Evolutionary conservation across 1,140 invertebrate species (phyloP).

Genomic region (Procambarus clarkii): DNA sequence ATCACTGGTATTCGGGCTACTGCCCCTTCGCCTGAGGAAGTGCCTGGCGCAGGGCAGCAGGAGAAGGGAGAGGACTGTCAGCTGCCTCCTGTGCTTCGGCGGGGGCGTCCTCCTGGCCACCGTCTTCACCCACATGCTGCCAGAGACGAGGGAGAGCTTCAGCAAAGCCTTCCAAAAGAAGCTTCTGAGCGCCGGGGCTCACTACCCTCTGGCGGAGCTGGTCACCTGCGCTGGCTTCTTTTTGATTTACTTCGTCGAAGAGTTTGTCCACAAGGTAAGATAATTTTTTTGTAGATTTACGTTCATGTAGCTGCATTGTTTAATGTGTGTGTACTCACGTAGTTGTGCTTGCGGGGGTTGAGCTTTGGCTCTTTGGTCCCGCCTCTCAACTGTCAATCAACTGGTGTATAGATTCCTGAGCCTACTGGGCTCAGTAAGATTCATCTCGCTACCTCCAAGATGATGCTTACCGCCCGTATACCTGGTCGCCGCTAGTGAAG

Average conservation of each 20-base stretch:
- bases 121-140: constrained; percentile 87
- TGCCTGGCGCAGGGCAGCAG: constrained; percentile 61
- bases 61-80: constrained; percentile 64
- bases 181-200: background rate
- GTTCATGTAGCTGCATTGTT: too few species aligned
- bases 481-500: too few species aligned
- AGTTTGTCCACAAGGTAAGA: constrained; percentile 77
- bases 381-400: too few species aligned
- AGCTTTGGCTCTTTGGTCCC: too few species aligned
- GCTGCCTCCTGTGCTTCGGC: constrained; percentile 85
- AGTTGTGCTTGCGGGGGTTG: too few species aligned
- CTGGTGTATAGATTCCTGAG: too few species aligned
- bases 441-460: too few species aligned
- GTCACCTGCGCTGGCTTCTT: constrained; percentile 87
- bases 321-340: too few species aligned
- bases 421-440: too few species aligned
- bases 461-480: too few species aligned
- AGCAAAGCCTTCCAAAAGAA: background rate
- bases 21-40: constrained; percentile 80
- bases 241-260: constrained; percentile 86
- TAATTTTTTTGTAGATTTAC: too few species aligned
- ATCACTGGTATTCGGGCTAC: constrained; percentile 82
- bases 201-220: constrained; percentile 82
- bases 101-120: constrained; percentile 90
- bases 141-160: constrained; percentile 80